These are phyloP conservation scores for Micrastur ruficollis DNA, from an alignment of 2,797 vertebrate species.

Conservation along the genomic window DNA sequence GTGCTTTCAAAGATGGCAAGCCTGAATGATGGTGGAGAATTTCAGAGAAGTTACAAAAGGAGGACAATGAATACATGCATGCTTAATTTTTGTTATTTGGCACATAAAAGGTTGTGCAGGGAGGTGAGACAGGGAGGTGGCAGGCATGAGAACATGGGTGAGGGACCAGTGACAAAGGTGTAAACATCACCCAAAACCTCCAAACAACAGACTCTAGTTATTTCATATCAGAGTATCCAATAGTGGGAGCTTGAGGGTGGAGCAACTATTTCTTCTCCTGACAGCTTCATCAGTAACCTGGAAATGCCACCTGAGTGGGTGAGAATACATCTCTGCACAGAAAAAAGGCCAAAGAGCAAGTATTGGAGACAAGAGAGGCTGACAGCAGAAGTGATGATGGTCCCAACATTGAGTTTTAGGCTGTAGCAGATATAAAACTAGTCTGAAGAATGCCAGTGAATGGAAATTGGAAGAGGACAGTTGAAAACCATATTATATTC, in stretches of 20 bases:
- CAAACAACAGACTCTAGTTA: not conserved
- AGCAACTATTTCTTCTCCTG: not conserved
- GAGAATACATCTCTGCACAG: not conserved
- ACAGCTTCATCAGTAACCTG: not conserved
- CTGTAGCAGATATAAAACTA: not conserved
- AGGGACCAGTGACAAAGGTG: not conserved
- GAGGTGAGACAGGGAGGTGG: not conserved
- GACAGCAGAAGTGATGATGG: not conserved
- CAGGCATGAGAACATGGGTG: not conserved
- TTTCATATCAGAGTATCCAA: not conserved
- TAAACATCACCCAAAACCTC: not conserved
- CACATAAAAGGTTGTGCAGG: not conserved
- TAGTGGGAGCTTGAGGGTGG: not conserved
- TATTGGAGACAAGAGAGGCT: not conserved
- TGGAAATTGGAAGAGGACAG: not conserved
- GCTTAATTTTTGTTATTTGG: not conserved
- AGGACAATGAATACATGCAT: not conserved
- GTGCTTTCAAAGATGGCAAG: not conserved
- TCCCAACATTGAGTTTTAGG: not conserved
- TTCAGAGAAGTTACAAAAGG: not conserved
- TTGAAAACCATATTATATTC: not conserved
- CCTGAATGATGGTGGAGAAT: not conserved
- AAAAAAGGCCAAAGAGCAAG: not conserved
- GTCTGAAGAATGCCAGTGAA: not conserved
- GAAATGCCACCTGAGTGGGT: not conserved